Percentiles rank a stretch among this genome's conserved stretches.
Conservation (phyloP, 2,113 vertebrate species). For the Girardinichthys multiradiatus region DNA sequence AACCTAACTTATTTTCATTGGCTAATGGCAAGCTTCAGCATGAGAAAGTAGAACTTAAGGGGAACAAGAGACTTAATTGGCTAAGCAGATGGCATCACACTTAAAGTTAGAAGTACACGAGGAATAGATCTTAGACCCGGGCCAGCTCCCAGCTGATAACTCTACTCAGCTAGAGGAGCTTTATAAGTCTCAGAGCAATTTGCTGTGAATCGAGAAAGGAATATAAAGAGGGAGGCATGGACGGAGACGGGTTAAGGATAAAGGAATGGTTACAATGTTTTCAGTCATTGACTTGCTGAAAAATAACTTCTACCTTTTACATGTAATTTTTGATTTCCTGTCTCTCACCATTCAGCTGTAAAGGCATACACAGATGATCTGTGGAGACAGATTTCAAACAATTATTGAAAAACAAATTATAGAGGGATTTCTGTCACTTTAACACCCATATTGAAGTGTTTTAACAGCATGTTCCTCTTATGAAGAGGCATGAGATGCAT, state of each 20-base stretch:
- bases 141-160: slow-evolving; percentile 77
- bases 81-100: slow-evolving; percentile 73
- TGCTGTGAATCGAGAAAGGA: slow-evolving; percentile 71
- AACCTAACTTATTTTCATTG: slow-evolving; percentile 66
- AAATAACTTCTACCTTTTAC: slow-evolving; percentile 37
- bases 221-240: slow-evolving; percentile 48
- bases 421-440: neutral
- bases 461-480: neutral
- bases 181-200: slow-evolving; percentile 82
- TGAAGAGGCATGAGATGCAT: neutral
- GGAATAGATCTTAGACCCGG: slow-evolving; percentile 75
- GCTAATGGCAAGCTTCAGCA: slow-evolving; percentile 58
- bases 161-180: slow-evolving; percentile 67
- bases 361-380: slow-evolving; percentile 65
- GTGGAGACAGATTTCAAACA: slow-evolving; percentile 12
- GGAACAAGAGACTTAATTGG: slow-evolving; percentile 79
- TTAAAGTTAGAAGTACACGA: slow-evolving; percentile 77
- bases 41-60: slow-evolving; percentile 53
- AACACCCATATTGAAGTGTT: neutral
- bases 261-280: slow-evolving; percentile 61
- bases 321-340: slow-evolving; percentile 8
- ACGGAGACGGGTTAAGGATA: slow-evolving; percentile 37
- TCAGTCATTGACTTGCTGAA: slow-evolving; percentile 68
- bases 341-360: slow-evolving; percentile 29
- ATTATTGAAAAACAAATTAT: neutral